Conservation (phyloP, 2,888 invertebrate species). For the Drosophila limbata region DNA sequence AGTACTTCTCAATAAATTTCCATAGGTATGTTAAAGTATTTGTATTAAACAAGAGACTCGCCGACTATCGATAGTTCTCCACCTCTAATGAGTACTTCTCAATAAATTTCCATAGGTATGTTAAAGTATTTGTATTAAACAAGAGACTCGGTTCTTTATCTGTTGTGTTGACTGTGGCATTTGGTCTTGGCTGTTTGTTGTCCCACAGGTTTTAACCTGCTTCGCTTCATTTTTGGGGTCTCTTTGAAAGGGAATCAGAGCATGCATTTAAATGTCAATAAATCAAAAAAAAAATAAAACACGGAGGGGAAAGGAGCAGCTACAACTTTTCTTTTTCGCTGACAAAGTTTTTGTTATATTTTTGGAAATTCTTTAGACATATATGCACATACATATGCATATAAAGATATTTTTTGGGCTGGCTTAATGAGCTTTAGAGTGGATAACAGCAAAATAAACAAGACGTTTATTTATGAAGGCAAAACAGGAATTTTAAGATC, state of each 20-base stretch:
- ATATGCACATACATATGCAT: not conserved
- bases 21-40: not conserved
- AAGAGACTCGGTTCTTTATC: not conserved
- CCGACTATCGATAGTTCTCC: too few relatives aligned
- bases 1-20: not conserved
- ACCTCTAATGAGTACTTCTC: too few relatives aligned
- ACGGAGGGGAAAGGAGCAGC: not conserved
- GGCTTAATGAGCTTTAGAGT: slow-evolving; percentile 65
- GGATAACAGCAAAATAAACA: slow-evolving; percentile 64
- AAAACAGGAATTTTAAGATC: slow-evolving; percentile 1
- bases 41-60: not conserved
- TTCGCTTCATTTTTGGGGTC: slow-evolving; percentile 1
- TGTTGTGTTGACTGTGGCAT: slow-evolving; percentile 14
- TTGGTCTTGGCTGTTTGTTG: slow-evolving; percentile 3
- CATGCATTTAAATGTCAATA: slow-evolving; percentile 73
- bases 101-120: not conserved
- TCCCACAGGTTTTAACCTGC: slow-evolving; percentile 9
- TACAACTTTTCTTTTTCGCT: slow-evolving; percentile 41
- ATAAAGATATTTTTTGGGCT: slow-evolving; percentile 8
- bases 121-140: not conserved
- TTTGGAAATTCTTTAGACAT: slow-evolving; percentile 37
- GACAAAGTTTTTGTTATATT: slow-evolving; percentile 35
- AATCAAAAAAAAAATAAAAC: slow-evolving; percentile 69
- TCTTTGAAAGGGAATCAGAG: slow-evolving; percentile 7
- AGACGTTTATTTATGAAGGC: slow-evolving; percentile 51